phyloP scores from a whole-genome alignment of 2,888 invertebrate species.

The Lacanobia oleracea region DNA sequence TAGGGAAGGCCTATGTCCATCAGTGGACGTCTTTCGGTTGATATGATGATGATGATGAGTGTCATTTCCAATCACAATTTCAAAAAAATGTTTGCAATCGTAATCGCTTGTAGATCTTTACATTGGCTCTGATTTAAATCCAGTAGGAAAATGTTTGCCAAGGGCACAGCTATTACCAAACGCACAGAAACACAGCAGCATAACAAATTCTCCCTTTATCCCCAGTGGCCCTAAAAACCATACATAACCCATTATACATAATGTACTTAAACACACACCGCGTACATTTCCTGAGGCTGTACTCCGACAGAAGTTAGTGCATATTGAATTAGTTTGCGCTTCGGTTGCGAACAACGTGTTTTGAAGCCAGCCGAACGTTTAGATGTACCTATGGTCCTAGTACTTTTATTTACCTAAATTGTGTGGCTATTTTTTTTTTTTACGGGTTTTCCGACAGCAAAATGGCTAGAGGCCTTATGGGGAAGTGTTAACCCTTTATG shows the following conservation, averaged over 20 bases:
- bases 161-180: not conserved
- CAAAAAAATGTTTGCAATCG: too few relatives aligned
- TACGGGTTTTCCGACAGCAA: not conserved
- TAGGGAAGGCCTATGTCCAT: too few relatives aligned
- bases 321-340: slow-evolving; percentile 50
- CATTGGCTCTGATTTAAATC: not conserved
- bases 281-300: slow-evolving; percentile 36
- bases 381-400: not conserved
- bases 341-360: slow-evolving; percentile 19
- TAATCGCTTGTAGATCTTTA: too few relatives aligned
- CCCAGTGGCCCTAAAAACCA: not conserved
- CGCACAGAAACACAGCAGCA: not conserved
- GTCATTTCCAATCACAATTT: too few relatives aligned
- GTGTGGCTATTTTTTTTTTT: slow-evolving; percentile 1
- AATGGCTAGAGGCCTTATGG: not conserved
- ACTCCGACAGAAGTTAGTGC: slow-evolving; percentile 35
- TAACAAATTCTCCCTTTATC: slow-evolving; percentile 4
- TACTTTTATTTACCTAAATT: slow-evolving; percentile 4
- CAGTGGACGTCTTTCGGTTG: too few relatives aligned
- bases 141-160: not conserved
- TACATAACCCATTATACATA: slow-evolving; percentile 5
- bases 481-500: too few relatives aligned
- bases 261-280: slow-evolving; percentile 6
- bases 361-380: slow-evolving; percentile 2
- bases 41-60: too few relatives aligned